These are phyloP conservation scores for Pteronotus mesoamericanus DNA, from an alignment of 2,797 vertebrate species.

Conservation along the genomic window DNA sequence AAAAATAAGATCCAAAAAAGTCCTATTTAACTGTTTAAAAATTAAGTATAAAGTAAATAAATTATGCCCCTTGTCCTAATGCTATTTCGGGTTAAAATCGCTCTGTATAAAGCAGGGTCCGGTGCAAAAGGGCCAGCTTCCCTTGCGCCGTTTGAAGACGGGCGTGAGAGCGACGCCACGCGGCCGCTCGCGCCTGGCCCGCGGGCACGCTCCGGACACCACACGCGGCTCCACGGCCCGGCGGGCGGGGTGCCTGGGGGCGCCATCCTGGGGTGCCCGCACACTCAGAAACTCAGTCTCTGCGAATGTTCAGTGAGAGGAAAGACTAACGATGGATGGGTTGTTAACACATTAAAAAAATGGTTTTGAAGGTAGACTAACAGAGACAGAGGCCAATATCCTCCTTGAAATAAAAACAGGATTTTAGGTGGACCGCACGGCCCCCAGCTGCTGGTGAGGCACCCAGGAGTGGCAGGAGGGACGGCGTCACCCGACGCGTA, in stretches of 20 bases:
- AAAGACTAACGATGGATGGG: neutral
- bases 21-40: neutral
- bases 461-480: neutral
- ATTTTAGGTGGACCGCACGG: neutral
- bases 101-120: neutral
- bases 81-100: neutral
- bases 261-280: neutral
- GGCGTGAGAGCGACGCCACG: neutral
- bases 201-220: neutral
- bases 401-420: neutral
- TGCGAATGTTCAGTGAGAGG: neutral
- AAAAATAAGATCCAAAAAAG: neutral
- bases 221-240: neutral
- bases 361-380: neutral
- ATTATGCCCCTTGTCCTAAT: neutral
- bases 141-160: no score
- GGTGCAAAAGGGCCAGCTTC: neutral
- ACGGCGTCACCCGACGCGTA: neutral
- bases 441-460: no score
- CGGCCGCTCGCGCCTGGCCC: neutral
- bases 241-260: neutral
- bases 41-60: neutral
- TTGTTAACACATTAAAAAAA: neutral
- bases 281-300: neutral
- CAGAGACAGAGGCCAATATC: neutral